phyloP scores from a whole-genome alignment of 2,888 invertebrate genomes.

The Unio pictorum region DNA sequence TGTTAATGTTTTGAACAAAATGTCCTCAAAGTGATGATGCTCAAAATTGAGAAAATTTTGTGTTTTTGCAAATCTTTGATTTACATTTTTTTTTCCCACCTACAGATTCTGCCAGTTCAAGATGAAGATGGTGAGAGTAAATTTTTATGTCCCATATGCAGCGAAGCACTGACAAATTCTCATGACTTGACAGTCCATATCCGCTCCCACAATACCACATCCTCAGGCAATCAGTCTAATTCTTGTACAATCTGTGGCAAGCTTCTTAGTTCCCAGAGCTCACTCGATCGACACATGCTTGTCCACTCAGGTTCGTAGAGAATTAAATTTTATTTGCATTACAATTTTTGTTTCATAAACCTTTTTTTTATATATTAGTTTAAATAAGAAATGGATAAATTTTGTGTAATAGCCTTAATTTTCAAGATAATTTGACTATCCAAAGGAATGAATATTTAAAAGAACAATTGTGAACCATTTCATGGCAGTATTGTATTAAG shows the following conservation, averaged over 20 bases:
- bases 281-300: slow-evolving; percentile 84
- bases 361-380: neutral
- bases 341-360: neutral
- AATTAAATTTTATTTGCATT: neutral
- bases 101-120: slow-evolving; percentile 66
- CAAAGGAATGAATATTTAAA: too few species aligned
- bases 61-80: slow-evolving; percentile 1
- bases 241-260: slow-evolving; percentile 81
- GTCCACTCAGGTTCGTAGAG: slow-evolving; percentile 78
- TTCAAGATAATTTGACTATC: too few species aligned
- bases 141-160: slow-evolving; percentile 80
- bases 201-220: slow-evolving; percentile 71
- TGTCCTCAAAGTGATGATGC: too few species aligned
- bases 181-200: slow-evolving; percentile 82
- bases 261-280: slow-evolving; percentile 83
- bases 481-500: too few species aligned
- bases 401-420: too few species aligned
- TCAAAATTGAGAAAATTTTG: neutral
- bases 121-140: slow-evolving; percentile 53
- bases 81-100: slow-evolving; percentile 4
- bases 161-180: slow-evolving; percentile 77
- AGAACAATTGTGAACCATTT: too few species aligned
- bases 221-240: slow-evolving; percentile 63
- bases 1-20: too few species aligned
- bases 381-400: too few species aligned